phyloP scores from a whole-genome alignment of 1,140 invertebrate genomes.

The Ephestia elutella region DNA sequence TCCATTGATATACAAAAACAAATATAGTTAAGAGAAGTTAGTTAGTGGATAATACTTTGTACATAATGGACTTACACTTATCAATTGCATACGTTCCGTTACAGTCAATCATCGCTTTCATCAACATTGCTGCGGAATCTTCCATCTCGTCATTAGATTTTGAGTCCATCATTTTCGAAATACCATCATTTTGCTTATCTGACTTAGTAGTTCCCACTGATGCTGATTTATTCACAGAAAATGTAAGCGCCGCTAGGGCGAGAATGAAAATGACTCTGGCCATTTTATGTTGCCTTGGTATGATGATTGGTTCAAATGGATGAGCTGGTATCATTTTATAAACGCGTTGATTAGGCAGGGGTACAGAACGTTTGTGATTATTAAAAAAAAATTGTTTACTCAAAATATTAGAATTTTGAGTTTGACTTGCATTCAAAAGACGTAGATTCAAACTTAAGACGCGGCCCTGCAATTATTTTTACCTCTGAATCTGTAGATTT shows the following conservation, averaged over 20 bases:
- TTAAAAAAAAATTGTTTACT: not conserved
- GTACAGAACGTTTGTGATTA: not conserved
- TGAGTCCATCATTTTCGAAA: conserved; percentile 2
- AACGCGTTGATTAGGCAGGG: not conserved
- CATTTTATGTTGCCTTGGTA: conserved; percentile 22
- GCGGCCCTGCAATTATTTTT: too few species aligned
- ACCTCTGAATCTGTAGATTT: too few species aligned
- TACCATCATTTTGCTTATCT: not conserved
- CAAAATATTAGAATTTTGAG: too few species aligned
- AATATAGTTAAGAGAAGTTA: too few species aligned
- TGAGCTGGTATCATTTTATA: conserved; percentile 2
- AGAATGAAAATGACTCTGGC: conserved; percentile 18
- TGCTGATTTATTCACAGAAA: conserved; percentile 12
- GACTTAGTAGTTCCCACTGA: not conserved
- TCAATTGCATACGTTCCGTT: conserved; percentile 56
- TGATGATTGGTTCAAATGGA: not conserved
- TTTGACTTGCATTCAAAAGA: too few species aligned
- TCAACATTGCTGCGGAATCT: conserved; percentile 28
- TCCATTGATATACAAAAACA: too few species aligned
- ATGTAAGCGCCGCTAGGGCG: conserved; percentile 19
- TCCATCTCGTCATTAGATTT: conserved; percentile 17
- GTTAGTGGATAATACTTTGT: too few species aligned
- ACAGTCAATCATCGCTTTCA: conserved; percentile 39
- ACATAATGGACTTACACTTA: conserved; percentile 38
- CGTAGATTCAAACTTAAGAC: too few species aligned